Base-by-base conservation (phyloP, 1,140 invertebrate genomes). In the Diorhabda elongata region DNA sequence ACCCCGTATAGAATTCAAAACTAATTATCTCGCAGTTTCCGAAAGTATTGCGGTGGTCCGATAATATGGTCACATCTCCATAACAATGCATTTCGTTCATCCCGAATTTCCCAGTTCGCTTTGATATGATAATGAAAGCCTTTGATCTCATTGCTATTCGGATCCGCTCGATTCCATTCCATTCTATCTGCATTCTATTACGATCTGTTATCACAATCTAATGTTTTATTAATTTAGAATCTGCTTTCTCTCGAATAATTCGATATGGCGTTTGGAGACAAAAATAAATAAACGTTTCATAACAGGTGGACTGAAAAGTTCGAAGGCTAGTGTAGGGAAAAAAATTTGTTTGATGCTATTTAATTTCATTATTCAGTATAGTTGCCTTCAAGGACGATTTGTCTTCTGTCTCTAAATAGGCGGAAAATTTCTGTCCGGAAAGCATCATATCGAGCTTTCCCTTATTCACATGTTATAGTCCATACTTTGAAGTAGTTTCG, bases 111-210 rank as follows among this genome's bases (percentile, higher is more conserved):
- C 26, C 59, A 43, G 26, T 42, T 61, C 59, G 42, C 59, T 61
- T 61, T 61, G 59, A 61, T 61, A 61, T 61, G 59, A 43, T 61
- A 61, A 61, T 61, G 59, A 43, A 43, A 61, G 59, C 59, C 42
- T 61, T 61, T 41, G 47, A 52, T 52, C 47, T 52, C 47, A 52
- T 52, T 52, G 47, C 47, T 52, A 52, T 52, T 6, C 47, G 6
- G 47, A 52, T 52, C 47, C 45, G 45, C 5, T 52, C 45, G 45
- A 52, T 52, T 52, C 45, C 47, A 52, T 52, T 3, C 47, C n/a
- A 52, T n/a, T 52, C 3, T 52, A 52, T 52, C 47, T 52, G 47
- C 47, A 52, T 52, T 52, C 47, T 52, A 52, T 52, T 52, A 52
- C n/a, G 47, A n/a, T 8, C 47, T 52, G 47, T 52, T 52, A 52